phyloP scores from a whole-genome alignment of 2,113 vertebrate species.

The Formicarius rufipectus region DNA sequence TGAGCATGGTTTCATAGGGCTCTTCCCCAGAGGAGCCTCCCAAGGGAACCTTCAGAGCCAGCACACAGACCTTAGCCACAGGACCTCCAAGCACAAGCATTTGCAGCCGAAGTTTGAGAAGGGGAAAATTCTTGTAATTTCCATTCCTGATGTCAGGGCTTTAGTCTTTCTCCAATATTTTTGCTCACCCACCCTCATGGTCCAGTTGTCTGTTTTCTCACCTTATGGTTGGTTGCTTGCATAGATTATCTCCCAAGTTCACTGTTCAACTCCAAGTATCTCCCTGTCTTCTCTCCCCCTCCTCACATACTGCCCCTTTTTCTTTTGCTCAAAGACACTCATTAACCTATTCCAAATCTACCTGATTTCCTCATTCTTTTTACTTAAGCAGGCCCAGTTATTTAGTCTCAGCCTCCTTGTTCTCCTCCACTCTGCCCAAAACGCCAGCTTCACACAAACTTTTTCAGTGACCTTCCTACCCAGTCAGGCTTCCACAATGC shows the following conservation, averaged over 20 bases:
- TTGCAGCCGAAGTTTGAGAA: neutral
- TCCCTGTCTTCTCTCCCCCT: neutral
- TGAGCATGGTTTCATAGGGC: neutral
- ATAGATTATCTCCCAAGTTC: neutral
- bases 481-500: neutral
- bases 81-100: fast-evolving
- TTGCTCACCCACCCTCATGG: neutral
- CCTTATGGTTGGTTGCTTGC: neutral
- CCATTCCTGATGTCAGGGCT: neutral
- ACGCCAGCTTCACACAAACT: neutral
- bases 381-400: neutral
- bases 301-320: neutral
- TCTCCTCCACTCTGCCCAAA: neutral
- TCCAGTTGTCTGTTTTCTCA: neutral
- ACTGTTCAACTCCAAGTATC: neutral
- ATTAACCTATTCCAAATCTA: neutral
- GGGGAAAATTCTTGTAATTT: neutral
- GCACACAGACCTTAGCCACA: neutral
- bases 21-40: neutral
- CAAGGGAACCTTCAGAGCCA: neutral
- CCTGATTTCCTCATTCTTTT: neutral
- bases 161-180: neutral
- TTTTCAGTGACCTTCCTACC: neutral
- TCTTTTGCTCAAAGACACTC: neutral
- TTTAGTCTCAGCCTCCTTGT: neutral